phyloP scores from a whole-genome alignment of 2,113 vertebrate genomes.

The Daubentonia madagascariensis region DNA sequence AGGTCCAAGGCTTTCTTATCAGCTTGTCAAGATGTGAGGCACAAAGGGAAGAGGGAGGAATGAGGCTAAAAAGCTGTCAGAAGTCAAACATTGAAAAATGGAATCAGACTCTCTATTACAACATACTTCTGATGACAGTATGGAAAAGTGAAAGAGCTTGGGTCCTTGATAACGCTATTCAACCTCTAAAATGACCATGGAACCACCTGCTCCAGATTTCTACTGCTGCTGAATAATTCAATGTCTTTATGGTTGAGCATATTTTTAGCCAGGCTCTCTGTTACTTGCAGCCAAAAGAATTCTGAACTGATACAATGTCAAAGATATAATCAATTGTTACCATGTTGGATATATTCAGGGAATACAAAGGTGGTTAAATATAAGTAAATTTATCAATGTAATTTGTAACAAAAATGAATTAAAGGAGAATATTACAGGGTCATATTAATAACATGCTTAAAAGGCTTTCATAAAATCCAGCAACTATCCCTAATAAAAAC shows the following conservation, averaged over 20 bases:
- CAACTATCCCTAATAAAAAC: not conserved
- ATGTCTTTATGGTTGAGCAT: not conserved
- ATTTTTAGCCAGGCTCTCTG: not conserved
- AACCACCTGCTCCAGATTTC: conserved; percentile 3
- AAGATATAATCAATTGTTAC: not conserved
- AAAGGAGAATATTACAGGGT: not conserved
- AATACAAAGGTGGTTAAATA: not conserved
- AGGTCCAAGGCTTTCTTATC: not conserved
- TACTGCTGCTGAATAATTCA: not conserved
- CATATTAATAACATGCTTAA: not conserved
- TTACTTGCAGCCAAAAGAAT: conserved; percentile 26
- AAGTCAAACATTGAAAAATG: not conserved
- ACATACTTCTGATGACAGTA: not conserved
- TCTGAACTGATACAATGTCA: not conserved
- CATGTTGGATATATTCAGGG: not conserved
- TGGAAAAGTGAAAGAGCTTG: not conserved
- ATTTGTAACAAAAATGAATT: conserved; percentile 11
- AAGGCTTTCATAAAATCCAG: not conserved
- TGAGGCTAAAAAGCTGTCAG: not conserved
- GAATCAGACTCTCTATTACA: not conserved
- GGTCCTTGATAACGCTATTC: not conserved
- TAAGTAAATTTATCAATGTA: conserved; percentile 23
- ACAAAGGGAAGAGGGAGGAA: not conserved
- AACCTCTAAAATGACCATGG: not conserved
- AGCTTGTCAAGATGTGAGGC: not conserved